A percentile compares a stretch with the other conserved stretches of the same genome.
Evolutionary conservation across 2,797 vertebrate genomes (phyloP).

Genomic region (Fistularia commersonii): DNA sequence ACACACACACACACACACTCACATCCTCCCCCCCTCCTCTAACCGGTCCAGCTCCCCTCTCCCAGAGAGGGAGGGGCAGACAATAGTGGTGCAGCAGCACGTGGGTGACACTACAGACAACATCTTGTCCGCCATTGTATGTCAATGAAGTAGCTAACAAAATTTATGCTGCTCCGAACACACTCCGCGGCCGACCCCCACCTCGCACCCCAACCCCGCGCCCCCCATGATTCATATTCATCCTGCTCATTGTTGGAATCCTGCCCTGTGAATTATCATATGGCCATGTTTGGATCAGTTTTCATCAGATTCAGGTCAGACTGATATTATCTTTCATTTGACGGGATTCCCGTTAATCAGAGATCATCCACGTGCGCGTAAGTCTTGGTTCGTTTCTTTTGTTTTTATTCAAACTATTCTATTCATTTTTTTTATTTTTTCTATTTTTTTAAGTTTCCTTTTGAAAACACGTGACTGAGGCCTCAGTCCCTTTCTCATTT

Average conservation of each 20-base stretch:
- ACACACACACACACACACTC: not conserved
- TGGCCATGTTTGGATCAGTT: not conserved
- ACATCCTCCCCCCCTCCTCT: slow-evolving; percentile 27
- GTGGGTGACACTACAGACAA: slow-evolving; percentile 59
- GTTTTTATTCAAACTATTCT: no score
- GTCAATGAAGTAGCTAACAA: slow-evolving; percentile 58
- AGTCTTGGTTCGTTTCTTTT: no score
- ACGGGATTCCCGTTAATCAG: no score
- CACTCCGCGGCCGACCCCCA: no score
- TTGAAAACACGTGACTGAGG: no score
- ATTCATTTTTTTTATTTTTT: no score
- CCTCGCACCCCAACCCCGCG: not conserved
- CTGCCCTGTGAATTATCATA: slow-evolving; percentile 5
- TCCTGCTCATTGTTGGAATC: slow-evolving; percentile 4
- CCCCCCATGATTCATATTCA: slow-evolving; percentile 15
- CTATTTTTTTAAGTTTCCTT: no score
- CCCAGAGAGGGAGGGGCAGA: slow-evolving; percentile 42
- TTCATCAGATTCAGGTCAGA: slow-evolving; percentile 11
- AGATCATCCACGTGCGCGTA: no score
- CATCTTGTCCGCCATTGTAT: slow-evolving; percentile 67
- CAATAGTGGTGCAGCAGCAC: slow-evolving; percentile 64
- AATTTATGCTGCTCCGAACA: slow-evolving; percentile 32
- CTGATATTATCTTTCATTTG: not conserved
- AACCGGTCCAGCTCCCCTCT: slow-evolving; percentile 32
- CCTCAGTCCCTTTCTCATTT: no score